Conservation (phyloP, 2,888 invertebrate genomes). For the Lottia scabra region DNA sequence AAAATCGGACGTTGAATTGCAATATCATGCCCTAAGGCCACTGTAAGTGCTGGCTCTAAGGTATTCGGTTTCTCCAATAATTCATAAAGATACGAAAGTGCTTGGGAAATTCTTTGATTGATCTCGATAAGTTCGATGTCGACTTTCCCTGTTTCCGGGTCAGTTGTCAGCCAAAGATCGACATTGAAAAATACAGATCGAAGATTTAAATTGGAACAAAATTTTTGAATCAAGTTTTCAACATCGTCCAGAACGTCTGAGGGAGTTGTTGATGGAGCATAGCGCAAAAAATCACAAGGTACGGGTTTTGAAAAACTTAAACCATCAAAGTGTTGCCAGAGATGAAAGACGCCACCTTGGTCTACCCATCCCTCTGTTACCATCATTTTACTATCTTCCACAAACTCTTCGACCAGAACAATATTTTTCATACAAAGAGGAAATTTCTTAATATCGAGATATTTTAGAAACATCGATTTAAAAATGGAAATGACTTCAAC, state of each 20-base stretch:
- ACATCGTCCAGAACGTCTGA: not conserved
- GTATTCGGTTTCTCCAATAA: not conserved
- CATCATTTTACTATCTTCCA: not conserved
- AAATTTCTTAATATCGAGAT: not conserved
- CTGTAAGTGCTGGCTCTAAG: not conserved
- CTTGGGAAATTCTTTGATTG: not conserved
- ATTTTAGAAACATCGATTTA: not conserved
- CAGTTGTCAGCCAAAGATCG: not conserved
- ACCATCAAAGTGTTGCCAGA: not conserved
- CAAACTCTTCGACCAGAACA: not conserved
- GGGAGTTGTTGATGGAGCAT: not conserved
- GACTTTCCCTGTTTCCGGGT: not conserved
- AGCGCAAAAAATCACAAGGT: not conserved
- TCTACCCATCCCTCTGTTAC: not conserved
- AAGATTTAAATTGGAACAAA: not conserved
- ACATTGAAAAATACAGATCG: not conserved
- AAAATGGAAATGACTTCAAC: not conserved
- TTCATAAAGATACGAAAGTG: not conserved
- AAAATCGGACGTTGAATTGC: not conserved
- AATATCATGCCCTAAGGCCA: not conserved
- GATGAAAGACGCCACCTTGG: not conserved
- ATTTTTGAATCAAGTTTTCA: not conserved
- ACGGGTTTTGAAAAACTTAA: not conserved
- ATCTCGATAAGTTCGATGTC: not conserved
- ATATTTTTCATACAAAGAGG: not conserved